Percentiles rank a stretch among this genome's conserved stretches.
These are phyloP conservation scores for Drosophila navojoa DNA, from an alignment of 1,140 invertebrate genomes.

Conservation along the genomic window DNA sequence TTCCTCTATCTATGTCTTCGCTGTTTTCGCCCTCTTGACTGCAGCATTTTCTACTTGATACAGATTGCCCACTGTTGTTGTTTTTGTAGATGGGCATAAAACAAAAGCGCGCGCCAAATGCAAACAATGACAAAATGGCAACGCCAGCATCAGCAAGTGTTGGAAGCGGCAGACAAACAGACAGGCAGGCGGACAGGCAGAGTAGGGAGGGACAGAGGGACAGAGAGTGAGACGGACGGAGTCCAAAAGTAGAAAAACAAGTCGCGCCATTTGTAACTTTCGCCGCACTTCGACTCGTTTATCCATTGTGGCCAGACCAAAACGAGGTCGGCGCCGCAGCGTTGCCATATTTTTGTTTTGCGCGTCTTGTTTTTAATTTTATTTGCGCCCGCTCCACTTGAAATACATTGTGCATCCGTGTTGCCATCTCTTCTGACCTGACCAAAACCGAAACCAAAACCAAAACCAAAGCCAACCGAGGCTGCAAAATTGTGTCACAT, in stretches of 20 bases:
- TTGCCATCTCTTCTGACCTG: conserved; percentile 22
- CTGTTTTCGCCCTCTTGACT: conserved; percentile 8
- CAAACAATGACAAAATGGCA: conserved; percentile 80
- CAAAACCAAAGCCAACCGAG: conserved; percentile 19
- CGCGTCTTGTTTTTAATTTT: conserved; percentile 71
- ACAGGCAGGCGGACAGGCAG: conserved; percentile 27
- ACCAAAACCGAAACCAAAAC: conserved; percentile 21
- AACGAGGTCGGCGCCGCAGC: conserved; percentile 76
- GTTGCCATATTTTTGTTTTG: conserved; percentile 68
- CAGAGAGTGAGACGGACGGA: background rate
- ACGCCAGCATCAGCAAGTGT: conserved; percentile 49
- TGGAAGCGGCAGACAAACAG: conserved; percentile 39
- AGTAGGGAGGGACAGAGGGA: background rate
- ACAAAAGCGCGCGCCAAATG: conserved; percentile 72
- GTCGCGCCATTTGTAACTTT: conserved; percentile 42
- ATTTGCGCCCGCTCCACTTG: conserved; percentile 77
- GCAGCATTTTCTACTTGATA: conserved; percentile 28
- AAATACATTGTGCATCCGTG: conserved; percentile 72
- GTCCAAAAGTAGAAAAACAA: conserved; percentile 73
- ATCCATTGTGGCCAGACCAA: conserved; percentile 50
- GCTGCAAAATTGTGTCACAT: conserved; percentile 46
- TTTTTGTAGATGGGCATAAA: conserved; percentile 50
- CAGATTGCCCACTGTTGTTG: conserved; percentile 25
- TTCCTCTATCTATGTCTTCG: too few species aligned
- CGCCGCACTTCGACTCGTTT: conserved; percentile 33